Evolutionary conservation across 2,113 vertebrate genomes (phyloP).

Genomic region (Nerophis lumbriciformis): DNA sequence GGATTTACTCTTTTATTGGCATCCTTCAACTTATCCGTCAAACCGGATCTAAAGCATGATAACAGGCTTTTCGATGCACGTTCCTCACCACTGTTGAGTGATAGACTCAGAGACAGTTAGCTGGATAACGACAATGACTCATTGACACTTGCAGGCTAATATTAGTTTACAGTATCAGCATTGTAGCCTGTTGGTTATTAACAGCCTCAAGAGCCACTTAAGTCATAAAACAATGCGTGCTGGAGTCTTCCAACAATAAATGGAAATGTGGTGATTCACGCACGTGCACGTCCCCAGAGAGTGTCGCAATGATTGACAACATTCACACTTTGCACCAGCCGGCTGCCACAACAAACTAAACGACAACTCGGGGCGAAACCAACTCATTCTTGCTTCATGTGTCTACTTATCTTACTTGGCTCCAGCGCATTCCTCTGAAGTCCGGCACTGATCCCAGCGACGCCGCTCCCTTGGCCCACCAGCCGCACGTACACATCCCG

Average conservation of each 20-base stretch:
- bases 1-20: too few species aligned
- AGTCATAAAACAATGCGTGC: not conserved
- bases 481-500: slow-evolving; percentile 85
- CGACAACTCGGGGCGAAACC: slow-evolving; percentile 10
- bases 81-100: not conserved
- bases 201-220: not conserved
- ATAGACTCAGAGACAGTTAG: not conserved
- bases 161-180: not conserved
- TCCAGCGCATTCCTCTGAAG: slow-evolving; percentile 37
- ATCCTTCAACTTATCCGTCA: too few species aligned
- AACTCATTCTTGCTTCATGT: not conserved
- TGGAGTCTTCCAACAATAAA: not conserved
- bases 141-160: not conserved
- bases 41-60: not conserved
- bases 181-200: not conserved
- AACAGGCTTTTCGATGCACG: not conserved
- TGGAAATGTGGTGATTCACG: not conserved
- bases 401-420: slow-evolving; percentile 44
- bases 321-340: slow-evolving; percentile 17
- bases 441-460: slow-evolving; percentile 69
- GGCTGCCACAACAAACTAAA: slow-evolving; percentile 47
- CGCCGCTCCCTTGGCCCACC: slow-evolving; percentile 79
- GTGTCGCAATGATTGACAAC: slow-evolving; percentile 16
- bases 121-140: not conserved
- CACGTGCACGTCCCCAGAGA: slow-evolving; percentile 17